Percentiles rank a stretch among this genome's conserved stretches.
Conservation (phyloP, 1,140 invertebrate genomes). For the Drosophila navojoa region DNA sequence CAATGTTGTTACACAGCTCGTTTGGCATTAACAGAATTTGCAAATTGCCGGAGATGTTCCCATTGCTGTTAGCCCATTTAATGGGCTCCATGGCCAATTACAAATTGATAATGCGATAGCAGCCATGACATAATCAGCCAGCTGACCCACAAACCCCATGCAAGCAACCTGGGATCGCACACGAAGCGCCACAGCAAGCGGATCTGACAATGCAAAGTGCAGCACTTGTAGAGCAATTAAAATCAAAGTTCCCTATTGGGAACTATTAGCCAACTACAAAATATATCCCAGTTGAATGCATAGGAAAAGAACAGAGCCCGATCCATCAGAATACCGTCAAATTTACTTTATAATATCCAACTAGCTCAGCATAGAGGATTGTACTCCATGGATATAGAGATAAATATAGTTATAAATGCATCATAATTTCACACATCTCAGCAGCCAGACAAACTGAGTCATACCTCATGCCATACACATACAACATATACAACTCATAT, state of each 20-base stretch:
- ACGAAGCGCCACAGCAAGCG: not conserved
- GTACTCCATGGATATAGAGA: too few species aligned
- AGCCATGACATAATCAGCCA: constrained; percentile 20
- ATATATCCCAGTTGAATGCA: not conserved
- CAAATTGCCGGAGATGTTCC: constrained; percentile 14
- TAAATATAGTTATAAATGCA: too few species aligned
- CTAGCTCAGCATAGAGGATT: too few species aligned
- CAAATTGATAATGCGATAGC: constrained; percentile 43
- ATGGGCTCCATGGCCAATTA: not conserved
- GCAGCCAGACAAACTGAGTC: too few species aligned
- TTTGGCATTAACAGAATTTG: constrained; percentile 25
- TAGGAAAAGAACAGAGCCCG: too few species aligned
- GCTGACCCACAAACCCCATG: not conserved
- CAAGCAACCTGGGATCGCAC: not conserved
- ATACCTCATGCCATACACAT: too few species aligned
- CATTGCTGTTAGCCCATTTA: constrained; percentile 14
- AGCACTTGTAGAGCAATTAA: constrained; percentile 27
- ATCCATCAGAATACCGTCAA: too few species aligned
- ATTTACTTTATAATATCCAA: too few species aligned
- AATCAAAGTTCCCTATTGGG: constrained; percentile 13
- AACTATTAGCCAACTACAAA: not conserved
- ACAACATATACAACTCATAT: too few species aligned
- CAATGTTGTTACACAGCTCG: constrained; percentile 44
- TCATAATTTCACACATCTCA: too few species aligned
- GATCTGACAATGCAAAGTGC: not conserved